Conservation (phyloP, 2,113 vertebrate genomes). For the Antennarius striatus region DNA sequence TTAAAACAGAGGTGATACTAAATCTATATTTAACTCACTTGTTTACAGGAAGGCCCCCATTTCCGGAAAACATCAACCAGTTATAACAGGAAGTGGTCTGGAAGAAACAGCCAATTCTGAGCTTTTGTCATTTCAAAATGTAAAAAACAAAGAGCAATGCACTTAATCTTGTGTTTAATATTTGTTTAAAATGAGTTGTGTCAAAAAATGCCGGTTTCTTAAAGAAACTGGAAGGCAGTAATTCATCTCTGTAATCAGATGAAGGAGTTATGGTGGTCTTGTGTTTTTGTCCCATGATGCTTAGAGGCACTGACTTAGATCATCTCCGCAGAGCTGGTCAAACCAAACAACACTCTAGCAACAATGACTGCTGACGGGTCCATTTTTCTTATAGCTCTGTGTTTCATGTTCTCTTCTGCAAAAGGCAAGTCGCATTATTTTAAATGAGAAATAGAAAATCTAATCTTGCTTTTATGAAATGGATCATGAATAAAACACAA, state of each 20-base stretch:
- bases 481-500: too few relatives aligned
- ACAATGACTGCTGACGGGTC: constrained; percentile 7
- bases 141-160: not conserved
- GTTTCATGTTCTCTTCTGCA: constrained; percentile 19
- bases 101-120: not conserved
- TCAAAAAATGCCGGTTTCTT: not conserved
- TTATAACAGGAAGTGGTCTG: constrained; percentile 48
- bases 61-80: not conserved
- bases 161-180: not conserved
- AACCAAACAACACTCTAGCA: not conserved
- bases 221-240: not conserved
- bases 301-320: not conserved
- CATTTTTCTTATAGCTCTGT: constrained; percentile 25
- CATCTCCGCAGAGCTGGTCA: not conserved
- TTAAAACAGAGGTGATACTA: not conserved
- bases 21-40: not conserved
- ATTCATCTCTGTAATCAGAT: not conserved
- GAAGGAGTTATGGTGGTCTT: constrained; percentile 9
- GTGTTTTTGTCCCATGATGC: constrained; percentile 59
- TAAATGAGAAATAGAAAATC: too few relatives aligned
- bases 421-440: constrained; percentile 50
- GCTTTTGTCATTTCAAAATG: not conserved
- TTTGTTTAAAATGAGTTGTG: not conserved
- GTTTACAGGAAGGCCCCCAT: not conserved
- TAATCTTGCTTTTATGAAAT: too few relatives aligned